Conservation (phyloP, 2,888 invertebrate species). For the Bruchidius siliquastri region DNA sequence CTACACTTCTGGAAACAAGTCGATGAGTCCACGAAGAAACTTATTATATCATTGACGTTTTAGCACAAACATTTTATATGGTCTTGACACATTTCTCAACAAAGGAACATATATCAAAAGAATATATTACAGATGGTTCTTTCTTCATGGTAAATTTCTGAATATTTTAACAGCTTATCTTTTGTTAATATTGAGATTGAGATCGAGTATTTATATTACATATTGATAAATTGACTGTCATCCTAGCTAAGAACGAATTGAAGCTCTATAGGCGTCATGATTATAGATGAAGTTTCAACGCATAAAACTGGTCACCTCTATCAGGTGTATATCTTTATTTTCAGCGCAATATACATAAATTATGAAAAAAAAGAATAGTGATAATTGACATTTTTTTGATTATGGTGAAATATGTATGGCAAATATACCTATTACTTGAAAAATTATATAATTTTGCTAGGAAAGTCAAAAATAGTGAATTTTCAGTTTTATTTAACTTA, state of each 20-base stretch:
- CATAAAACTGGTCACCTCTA: no score
- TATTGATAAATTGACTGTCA: slow-evolving; percentile 31
- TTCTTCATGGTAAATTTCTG: slow-evolving; percentile 12
- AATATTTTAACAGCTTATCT: slow-evolving; percentile 7
- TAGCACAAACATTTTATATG: not conserved
- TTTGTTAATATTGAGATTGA: slow-evolving; percentile 7
- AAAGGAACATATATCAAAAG: not conserved
- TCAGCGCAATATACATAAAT: no score
- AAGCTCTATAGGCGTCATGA: slow-evolving; percentile 8
- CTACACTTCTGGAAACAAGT: no score
- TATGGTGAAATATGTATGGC: no score
- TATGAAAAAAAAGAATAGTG: no score
- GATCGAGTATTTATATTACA: slow-evolving; percentile 14
- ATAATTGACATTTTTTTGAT: no score
- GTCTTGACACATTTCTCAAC: not conserved
- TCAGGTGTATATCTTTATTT: no score
- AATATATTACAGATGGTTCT: not conserved
- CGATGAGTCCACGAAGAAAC: no score
- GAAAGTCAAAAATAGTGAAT: no score
- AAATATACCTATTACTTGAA: no score
- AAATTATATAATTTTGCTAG: no score
- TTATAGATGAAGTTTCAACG: slow-evolving; percentile 12
- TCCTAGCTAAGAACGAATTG: slow-evolving; percentile 2
- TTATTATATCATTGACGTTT: not conserved
- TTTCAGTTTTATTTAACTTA: no score